Percentiles rank a stretch among this genome's conserved stretches.
Evolutionary conservation across 2,113 vertebrate species (phyloP).

Genomic region (Microtus ochrogaster): DNA sequence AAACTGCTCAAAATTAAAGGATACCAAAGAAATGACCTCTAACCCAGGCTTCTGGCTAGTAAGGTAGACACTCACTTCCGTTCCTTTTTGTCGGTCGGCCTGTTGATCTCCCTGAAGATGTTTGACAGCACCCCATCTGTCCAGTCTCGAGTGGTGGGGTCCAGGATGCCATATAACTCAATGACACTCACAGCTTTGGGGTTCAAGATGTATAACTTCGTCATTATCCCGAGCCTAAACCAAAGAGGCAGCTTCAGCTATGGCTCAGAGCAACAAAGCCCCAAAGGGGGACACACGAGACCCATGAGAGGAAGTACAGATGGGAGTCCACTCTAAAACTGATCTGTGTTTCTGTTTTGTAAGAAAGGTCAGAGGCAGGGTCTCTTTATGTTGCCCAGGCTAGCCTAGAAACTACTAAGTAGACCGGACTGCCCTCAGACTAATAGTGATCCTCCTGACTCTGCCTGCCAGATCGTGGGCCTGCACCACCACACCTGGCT

Average conservation of each 20-base stretch:
- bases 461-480: not conserved
- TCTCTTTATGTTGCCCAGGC: not conserved
- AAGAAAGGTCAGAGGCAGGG: not conserved
- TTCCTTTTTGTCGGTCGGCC: constrained; percentile 95
- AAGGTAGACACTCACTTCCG: constrained; percentile 87
- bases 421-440: not conserved
- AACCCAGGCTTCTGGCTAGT: not conserved
- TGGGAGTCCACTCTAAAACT: no score
- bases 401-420: not conserved
- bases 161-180: constrained; percentile 96
- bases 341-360: not conserved
- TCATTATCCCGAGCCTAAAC: constrained; percentile 91
- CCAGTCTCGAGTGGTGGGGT: constrained; percentile 95
- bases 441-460: not conserved
- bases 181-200: constrained; percentile 97
- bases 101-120: constrained; percentile 98
- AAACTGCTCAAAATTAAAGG: not conserved
- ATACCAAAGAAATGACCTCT: fast-evolving
- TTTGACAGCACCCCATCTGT: constrained; percentile 97
- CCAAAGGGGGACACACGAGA: fast-evolving
- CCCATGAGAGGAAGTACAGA: fast-evolving
- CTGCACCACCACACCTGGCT: not conserved
- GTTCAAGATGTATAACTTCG: constrained; percentile 94
- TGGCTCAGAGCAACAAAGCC: fast-evolving
- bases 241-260: not conserved